Evolutionary conservation across 2,888 invertebrate species (phyloP).

Genomic region (Elysia crispata): DNA sequence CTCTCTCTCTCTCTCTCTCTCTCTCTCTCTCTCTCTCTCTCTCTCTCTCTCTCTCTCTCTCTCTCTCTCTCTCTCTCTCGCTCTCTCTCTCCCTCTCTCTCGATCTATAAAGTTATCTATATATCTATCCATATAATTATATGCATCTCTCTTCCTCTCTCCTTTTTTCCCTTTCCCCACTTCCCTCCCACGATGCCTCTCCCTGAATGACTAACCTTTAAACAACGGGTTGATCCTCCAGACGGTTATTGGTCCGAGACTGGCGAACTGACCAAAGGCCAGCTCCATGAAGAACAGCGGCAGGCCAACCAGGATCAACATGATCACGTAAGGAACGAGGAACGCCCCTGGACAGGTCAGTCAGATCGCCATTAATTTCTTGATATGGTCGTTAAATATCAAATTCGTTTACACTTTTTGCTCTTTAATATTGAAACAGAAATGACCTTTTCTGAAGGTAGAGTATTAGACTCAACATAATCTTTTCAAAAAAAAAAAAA

Average conservation of each 20-base stretch:
- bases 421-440: no score
- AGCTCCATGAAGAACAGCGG: conserved; percentile 75
- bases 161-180: background rate
- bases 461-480: no score
- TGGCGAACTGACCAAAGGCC: conserved; percentile 74
- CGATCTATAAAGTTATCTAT: background rate
- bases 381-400: no score
- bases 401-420: no score
- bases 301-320: conserved; percentile 71
- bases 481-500: no score
- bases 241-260: conserved; percentile 74
- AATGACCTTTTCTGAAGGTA: no score
- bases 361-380: no score
- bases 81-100: conserved; percentile 21
- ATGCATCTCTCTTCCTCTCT: background rate
- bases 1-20: conserved; percentile 12
- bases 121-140: no score
- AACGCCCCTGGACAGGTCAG: conserved; percentile 73
- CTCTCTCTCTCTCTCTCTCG: background rate
- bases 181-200: no score
- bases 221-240: conserved; percentile 74
- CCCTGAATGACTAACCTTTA: conserved; percentile 66
- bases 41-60: conserved; percentile 29
- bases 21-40: background rate
- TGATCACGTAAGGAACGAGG: conserved; percentile 73